A percentile compares a stretch with the other conserved stretches of the same genome.
Conservation (phyloP, 2,888 invertebrate genomes). For the Lacanobia oleracea region DNA sequence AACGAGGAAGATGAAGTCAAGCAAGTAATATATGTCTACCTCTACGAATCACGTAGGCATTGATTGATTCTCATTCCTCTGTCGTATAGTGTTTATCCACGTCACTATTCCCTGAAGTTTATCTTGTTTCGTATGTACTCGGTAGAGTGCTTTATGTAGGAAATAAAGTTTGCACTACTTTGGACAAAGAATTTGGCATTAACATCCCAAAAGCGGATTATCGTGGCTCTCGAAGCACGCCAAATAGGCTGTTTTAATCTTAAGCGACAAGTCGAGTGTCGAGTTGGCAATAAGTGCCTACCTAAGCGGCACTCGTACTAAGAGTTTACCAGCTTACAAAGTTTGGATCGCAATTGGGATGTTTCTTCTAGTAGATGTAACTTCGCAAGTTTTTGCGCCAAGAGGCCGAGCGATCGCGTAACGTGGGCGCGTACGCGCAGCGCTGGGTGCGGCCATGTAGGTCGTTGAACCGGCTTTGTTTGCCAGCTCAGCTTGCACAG, state of each 20-base stretch:
- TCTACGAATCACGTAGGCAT: slow-evolving; percentile 56
- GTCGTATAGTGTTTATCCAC: slow-evolving; percentile 33
- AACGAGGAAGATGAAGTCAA: slow-evolving; percentile 56
- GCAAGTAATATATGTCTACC: slow-evolving; percentile 41
- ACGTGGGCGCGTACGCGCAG: slow-evolving; percentile 83
- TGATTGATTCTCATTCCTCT: slow-evolving; percentile 58
- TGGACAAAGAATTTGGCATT: slow-evolving; percentile 16
- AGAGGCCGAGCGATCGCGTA: slow-evolving; percentile 77
- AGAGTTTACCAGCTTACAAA: slow-evolving; percentile 11
- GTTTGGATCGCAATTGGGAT: slow-evolving; percentile 33
- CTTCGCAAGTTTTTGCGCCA: slow-evolving; percentile 66
- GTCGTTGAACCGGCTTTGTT: slow-evolving; percentile 90
- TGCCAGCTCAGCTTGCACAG: slow-evolving; percentile 89
- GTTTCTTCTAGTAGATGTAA: slow-evolving; percentile 56
- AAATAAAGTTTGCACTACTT: slow-evolving; percentile 18
- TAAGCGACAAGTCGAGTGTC: background rate
- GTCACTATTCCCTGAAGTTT: slow-evolving; percentile 25
- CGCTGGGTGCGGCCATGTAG: slow-evolving; percentile 85
- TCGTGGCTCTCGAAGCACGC: slow-evolving; percentile 1
- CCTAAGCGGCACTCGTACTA: background rate
- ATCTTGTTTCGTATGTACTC: background rate
- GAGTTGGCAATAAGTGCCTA: background rate
- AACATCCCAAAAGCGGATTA: slow-evolving; percentile 2
- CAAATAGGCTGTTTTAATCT: background rate
- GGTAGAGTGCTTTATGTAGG: background rate